A percentile compares a stretch with the other conserved stretches of the same genome.
These are phyloP conservation scores for Papilio demoleus DNA, from an alignment of 2,888 invertebrate genomes.

Conservation along the genomic window DNA sequence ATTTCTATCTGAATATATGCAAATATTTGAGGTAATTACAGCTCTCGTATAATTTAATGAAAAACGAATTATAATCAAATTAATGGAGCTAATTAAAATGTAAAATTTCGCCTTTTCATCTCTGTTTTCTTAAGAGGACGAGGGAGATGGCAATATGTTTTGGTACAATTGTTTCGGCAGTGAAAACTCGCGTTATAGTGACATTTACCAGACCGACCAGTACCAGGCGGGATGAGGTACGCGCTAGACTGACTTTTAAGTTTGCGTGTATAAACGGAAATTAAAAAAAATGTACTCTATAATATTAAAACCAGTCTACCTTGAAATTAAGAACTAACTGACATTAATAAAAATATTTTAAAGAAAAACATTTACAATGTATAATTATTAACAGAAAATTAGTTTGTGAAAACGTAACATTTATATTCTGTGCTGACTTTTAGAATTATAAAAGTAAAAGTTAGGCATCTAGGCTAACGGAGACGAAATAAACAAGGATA, in stretches of 20 bases:
- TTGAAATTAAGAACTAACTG: conserved; percentile 1
- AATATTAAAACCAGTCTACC: not conserved
- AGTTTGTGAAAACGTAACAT: no score
- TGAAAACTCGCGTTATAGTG: conserved; percentile 41
- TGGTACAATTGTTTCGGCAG: not conserved
- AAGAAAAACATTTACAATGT: not conserved
- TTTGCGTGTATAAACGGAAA: conserved; percentile 12
- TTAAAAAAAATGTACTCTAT: not conserved
- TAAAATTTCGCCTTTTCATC: no score
- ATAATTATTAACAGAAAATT: no score
- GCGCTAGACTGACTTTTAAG: conserved; percentile 48
- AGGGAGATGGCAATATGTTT: no score
- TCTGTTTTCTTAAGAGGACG: no score
- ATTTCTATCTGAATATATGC: not conserved
- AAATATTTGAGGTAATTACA: not conserved
- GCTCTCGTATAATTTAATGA: not conserved
- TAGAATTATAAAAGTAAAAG: no score
- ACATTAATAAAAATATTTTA: conserved; percentile 1
- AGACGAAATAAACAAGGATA: no score
- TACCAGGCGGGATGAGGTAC: conserved; percentile 68
- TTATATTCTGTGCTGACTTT: no score
- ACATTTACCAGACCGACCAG: conserved; percentile 55
- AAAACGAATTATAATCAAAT: not conserved
- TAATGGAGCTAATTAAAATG: not conserved
- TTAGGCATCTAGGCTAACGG: no score